These are phyloP conservation scores for Centropristis striata DNA, from an alignment of 2,113 vertebrate genomes.

Conservation along the genomic window DNA sequence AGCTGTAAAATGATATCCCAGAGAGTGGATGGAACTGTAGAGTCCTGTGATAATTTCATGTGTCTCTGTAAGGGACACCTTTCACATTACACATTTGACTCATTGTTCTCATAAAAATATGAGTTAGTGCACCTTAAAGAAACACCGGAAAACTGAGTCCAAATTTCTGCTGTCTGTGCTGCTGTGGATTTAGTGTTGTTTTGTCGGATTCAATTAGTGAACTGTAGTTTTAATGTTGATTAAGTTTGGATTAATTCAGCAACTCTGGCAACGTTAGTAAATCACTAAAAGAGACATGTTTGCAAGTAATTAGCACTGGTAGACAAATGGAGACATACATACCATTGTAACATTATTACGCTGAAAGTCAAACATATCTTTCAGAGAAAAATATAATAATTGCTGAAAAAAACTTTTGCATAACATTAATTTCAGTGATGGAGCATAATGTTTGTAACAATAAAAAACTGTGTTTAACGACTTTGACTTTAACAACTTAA, in stretches of 20 bases:
- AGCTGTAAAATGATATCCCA: neutral
- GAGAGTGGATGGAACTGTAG: neutral
- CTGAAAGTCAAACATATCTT: neutral
- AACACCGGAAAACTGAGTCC: neutral
- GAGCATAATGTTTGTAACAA: neutral
- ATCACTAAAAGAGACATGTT: neutral
- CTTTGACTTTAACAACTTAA: neutral
- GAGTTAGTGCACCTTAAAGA: neutral
- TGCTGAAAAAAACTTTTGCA: neutral
- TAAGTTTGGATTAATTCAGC: neutral
- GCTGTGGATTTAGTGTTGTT: neutral
- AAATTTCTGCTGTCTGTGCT: neutral
- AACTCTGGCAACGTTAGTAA: neutral
- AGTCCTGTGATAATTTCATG: neutral
- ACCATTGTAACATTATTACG: neutral
- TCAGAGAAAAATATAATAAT: neutral
- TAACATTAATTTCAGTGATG: neutral
- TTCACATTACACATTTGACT: neutral
- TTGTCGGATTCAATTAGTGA: neutral
- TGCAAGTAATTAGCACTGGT: neutral
- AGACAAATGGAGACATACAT: neutral
- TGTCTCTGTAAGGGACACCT: neutral
- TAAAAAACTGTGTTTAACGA: neutral
- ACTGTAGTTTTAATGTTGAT: neutral
- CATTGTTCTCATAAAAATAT: neutral